Percentiles rank a stretch among this genome's conserved stretches.
These are phyloP conservation scores for Leptogaster cylindrica DNA, from an alignment of 2,888 invertebrate genomes.

Conservation along the genomic window DNA sequence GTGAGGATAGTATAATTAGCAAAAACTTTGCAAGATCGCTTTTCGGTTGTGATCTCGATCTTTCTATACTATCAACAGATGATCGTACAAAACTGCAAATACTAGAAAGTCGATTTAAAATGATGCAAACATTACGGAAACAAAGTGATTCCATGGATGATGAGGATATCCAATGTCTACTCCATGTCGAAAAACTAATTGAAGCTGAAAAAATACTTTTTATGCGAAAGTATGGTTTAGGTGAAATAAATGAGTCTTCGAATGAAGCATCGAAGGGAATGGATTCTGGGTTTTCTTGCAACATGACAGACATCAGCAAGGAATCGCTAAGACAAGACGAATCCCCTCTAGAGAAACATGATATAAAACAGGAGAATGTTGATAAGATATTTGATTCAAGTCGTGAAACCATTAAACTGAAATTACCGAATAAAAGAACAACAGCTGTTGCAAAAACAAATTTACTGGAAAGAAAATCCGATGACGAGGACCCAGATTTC, in stretches of 20 bases:
- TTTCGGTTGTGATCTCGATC: no score
- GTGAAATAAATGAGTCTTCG: not conserved
- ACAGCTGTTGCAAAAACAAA: slow-evolving; percentile 55
- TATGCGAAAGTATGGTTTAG: slow-evolving; percentile 37
- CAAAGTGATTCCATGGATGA: slow-evolving; percentile 44
- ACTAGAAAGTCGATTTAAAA: slow-evolving; percentile 38
- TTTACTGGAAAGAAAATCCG: not conserved
- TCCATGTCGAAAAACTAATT: slow-evolving; percentile 42
- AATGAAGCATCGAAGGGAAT: not conserved
- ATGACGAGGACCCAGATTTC: slow-evolving; percentile 51
- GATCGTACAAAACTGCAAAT: slow-evolving; percentile 41
- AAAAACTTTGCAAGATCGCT: no score
- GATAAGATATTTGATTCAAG: slow-evolving; percentile 57
- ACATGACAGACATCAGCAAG: not conserved
- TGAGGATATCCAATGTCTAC: slow-evolving; percentile 42
- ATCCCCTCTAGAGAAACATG: not conserved
- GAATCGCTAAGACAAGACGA: not conserved
- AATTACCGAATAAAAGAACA: slow-evolving; percentile 57
- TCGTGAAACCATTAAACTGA: slow-evolving; percentile 59
- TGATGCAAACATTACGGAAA: slow-evolving; percentile 38
- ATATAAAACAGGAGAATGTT: not conserved
- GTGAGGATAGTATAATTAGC: not conserved
- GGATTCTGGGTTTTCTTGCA: not conserved
- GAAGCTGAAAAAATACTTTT: slow-evolving; percentile 42
- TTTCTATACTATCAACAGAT: slow-evolving; percentile 11